Base-by-base conservation (phyloP, 2,888 invertebrate genomes). In the Leptura quadrifasciata region DNA sequence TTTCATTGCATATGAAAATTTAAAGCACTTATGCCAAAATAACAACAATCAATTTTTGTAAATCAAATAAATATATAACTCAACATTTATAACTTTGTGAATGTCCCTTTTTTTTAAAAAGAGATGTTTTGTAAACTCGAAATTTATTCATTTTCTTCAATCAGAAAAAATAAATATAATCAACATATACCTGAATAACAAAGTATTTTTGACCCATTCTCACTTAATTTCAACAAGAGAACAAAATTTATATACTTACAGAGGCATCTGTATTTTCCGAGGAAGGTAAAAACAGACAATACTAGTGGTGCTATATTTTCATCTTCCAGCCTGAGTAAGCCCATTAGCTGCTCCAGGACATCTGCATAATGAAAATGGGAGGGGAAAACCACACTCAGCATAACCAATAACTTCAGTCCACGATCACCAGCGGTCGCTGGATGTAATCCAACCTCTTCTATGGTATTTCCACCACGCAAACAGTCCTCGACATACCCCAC, bases 301-400 rank as follows among this genome's bases (percentile, higher is more conserved):
- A 97, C 94, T 81, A 95, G 91, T 2, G 97, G 96, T 71, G 95
- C 95, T 8, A 95, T 94, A 84, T 91, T 91, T 79, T 95, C 95
- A 81, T 97, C 95, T 74, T 97, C 96, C 84, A 96, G 89, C 83
- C 95, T 93, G 80, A 98, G 91, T 86, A 98, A 92, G 68, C 93
- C 91, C 72, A 96, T 92, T 72, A 97, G 91, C 82, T 95, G 93
- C 84, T 93, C 92, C 81, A 97, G 90, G 71, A 97, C 95, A 85
- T 96, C 95, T 80, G 94, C 93, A 88, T 96, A 95, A 77, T 97
- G 93, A 90, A 98, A 98, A 89, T 97, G 97, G 0, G 96, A 95
- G 9, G 98, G 97, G 89, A 97, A 98, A 79, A 97, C 96, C 88
- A 95, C 95, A 4, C 98, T 96, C 69, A 98, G 90, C 92, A 96